Percentiles rank a stretch among this genome's conserved stretches.
phyloP scores from a whole-genome alignment of 2,113 vertebrate genomes.

The Plestiodon gilberti region DNA sequence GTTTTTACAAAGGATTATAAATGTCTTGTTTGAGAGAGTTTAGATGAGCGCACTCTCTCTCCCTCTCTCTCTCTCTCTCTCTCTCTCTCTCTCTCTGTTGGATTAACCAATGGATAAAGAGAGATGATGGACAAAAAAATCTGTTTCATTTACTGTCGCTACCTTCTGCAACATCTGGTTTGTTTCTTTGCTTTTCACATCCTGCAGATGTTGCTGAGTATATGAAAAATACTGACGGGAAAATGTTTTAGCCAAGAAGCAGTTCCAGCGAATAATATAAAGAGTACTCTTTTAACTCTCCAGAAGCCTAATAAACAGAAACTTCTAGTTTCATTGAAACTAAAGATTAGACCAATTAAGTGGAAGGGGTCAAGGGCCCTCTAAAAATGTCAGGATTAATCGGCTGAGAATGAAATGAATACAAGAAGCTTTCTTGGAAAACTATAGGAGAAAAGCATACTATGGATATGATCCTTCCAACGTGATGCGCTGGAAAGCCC shows the following conservation, averaged over 20 bases:
- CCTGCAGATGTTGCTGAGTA: constrained; percentile 81
- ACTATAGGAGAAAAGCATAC: constrained; percentile 66
- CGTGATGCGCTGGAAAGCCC: not conserved
- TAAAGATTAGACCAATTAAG: constrained; percentile 78
- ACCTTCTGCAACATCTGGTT: constrained; percentile 84
- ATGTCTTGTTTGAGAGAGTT: constrained; percentile 71
- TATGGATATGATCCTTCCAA: not conserved
- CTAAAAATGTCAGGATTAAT: constrained; percentile 79
- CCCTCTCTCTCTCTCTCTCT: constrained; percentile 19
- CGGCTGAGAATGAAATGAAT: constrained; percentile 68
- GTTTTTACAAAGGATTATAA: constrained; percentile 73
- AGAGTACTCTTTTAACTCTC: constrained; percentile 75
- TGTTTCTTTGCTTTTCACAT: constrained; percentile 79
- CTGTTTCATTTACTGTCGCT: constrained; percentile 75
- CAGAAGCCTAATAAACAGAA: constrained; percentile 75
- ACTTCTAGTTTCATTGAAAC: constrained; percentile 73
- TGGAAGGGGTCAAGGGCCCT: constrained; percentile 71
- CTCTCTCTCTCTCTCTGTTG: constrained; percentile 21
- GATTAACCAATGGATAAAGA: constrained; percentile 73
- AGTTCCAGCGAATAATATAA: constrained; percentile 76
- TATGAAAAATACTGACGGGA: constrained; percentile 75
- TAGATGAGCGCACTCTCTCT: constrained; percentile 32
- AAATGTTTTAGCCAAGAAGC: constrained; percentile 74
- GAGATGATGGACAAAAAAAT: constrained; percentile 65
- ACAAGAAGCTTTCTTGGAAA: constrained; percentile 65